phyloP scores from a whole-genome alignment of 2,113 vertebrate species.

The Malaclemys terrapin region DNA sequence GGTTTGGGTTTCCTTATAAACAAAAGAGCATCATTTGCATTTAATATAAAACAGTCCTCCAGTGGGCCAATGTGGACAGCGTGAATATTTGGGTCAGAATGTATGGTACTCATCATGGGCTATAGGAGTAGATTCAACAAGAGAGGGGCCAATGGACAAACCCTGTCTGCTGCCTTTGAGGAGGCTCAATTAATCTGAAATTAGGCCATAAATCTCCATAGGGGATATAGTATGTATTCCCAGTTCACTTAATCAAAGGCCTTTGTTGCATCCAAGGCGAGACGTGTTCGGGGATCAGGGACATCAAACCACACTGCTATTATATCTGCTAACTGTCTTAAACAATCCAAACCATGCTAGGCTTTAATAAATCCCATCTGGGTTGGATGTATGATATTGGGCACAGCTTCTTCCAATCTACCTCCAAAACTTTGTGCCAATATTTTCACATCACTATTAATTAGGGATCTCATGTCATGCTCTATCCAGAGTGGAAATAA shows the following conservation, averaged over 20 bases:
- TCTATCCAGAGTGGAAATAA: background rate
- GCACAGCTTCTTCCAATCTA: background rate
- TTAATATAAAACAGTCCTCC: background rate
- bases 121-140: background rate
- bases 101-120: background rate
- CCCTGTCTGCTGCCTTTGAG: background rate
- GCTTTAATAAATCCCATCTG: background rate
- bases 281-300: background rate
- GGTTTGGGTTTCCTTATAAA: background rate
- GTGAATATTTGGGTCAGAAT: background rate
- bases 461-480: background rate
- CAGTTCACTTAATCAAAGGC: background rate
- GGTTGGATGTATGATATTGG: background rate
- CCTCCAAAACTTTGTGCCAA: background rate
- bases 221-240: background rate
- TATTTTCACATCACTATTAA: conserved; percentile 20
- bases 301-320: background rate
- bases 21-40: background rate
- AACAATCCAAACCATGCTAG: background rate
- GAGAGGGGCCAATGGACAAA: background rate
- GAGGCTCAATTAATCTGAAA: background rate
- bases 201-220: background rate
- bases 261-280: background rate
- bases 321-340: background rate
- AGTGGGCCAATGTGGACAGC: background rate